phyloP scores from a whole-genome alignment of 1,140 invertebrate genomes.

The Drosophila biarmipes region DNA sequence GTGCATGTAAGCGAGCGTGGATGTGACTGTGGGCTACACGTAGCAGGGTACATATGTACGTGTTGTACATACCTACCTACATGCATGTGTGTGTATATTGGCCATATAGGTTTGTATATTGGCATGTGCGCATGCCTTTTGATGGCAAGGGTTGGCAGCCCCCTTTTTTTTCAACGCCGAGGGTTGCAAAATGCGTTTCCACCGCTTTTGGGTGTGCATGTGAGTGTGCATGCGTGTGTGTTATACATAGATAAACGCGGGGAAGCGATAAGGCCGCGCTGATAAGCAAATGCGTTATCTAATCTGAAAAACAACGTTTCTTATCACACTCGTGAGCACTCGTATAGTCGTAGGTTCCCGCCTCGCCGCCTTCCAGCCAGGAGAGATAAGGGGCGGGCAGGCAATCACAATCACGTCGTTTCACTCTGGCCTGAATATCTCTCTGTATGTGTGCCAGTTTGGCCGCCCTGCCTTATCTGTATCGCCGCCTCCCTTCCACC shows the following conservation, averaged over 20 bases:
- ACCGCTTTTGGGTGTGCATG: not conserved
- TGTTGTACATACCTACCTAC: not conserved
- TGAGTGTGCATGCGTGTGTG: not conserved
- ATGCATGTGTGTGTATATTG: slow-evolving; percentile 10
- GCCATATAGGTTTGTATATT: slow-evolving; percentile 21
- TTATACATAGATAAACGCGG: slow-evolving; percentile 38
- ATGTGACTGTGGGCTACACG: not conserved
- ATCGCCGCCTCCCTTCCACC: slow-evolving; percentile 9
- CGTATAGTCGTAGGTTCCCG: not conserved
- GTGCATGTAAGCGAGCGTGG: slow-evolving; percentile 31
- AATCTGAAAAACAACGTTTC: slow-evolving; percentile 20
- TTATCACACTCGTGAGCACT: slow-evolving; percentile 6
- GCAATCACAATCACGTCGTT: slow-evolving; percentile 45
- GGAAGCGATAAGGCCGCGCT: slow-evolving; percentile 23
- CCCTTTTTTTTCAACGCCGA: slow-evolving; percentile 41
- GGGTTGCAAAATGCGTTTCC: slow-evolving; percentile 71
- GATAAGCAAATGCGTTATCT: slow-evolving; percentile 40
- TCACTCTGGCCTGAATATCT: slow-evolving; percentile 41
- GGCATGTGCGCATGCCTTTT: slow-evolving; percentile 56
- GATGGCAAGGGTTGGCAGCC: slow-evolving; percentile 71
- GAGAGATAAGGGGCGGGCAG: slow-evolving; percentile 29
- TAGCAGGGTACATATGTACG: slow-evolving; percentile 2
- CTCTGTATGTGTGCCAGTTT: slow-evolving; percentile 35
- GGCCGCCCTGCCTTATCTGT: slow-evolving; percentile 44
- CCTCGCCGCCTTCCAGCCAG: slow-evolving; percentile 6